Conservation (phyloP, 2,113 vertebrate species). For the Phoenicopterus ruber region DNA sequence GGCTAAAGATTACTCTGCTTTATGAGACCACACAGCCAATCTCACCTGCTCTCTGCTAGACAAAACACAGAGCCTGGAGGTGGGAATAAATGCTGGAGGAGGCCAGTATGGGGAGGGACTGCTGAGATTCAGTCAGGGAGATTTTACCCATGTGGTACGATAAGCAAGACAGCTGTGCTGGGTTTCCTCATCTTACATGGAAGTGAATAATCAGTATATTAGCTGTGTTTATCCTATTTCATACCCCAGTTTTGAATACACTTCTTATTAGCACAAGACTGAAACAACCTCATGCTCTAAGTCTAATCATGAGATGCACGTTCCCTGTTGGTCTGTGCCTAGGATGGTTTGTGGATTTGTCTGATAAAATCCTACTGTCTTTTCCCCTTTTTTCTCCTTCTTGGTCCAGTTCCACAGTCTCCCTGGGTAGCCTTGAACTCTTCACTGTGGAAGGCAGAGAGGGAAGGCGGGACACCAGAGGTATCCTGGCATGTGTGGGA, state of each 20-base stretch:
- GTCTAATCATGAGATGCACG: neutral
- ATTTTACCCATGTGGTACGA: neutral
- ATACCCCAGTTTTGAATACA: neutral
- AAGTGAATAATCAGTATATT: neutral
- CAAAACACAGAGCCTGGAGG: constrained; percentile 12
- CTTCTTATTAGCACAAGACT: neutral
- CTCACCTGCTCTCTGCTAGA: constrained; percentile 26
- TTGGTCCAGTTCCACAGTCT: neutral
- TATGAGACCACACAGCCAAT: constrained; percentile 18
- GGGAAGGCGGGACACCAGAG: neutral
- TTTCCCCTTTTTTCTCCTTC: neutral
- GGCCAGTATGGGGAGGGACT: neutral
- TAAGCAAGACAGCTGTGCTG: neutral
- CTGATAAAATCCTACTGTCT: neutral
- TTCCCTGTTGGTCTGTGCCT: neutral
- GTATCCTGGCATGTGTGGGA: neutral
- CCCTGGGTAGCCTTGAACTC: neutral
- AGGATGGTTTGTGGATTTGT: neutral
- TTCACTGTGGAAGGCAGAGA: neutral
- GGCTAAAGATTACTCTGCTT: constrained; percentile 2
- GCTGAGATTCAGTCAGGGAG: neutral
- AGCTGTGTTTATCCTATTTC: neutral
- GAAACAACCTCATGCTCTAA: neutral
- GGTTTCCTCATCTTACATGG: neutral
- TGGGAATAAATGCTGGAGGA: neutral